Evolutionary conservation across 2,888 invertebrate species (phyloP).

Genomic region (Trachelus stipa): DNA sequence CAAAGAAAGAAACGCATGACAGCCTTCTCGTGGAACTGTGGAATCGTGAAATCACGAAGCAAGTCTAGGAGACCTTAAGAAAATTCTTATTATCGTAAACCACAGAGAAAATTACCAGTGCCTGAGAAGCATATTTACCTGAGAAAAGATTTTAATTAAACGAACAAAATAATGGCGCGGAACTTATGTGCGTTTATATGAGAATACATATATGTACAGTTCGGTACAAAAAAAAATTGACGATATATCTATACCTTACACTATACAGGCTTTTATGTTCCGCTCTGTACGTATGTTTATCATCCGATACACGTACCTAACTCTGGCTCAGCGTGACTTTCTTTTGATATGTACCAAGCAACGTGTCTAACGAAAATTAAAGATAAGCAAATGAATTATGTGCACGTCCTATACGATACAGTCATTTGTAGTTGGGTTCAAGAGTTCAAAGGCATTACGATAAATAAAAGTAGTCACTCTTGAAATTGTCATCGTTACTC

Average conservation of each 20-base stretch:
- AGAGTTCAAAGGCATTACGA: neutral
- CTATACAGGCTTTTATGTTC: neutral
- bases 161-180: neutral
- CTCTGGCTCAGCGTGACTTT: neutral
- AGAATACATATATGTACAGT: neutral
- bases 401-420: neutral
- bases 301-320: neutral
- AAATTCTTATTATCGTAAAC: neutral
- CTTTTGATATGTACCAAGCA: neutral
- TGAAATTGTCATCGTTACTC: neutral
- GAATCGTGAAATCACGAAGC: neutral
- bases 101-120: neutral
- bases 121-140: neutral
- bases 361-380: neutral
- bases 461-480: neutral
- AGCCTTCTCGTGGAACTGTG: neutral
- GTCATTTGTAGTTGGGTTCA: neutral
- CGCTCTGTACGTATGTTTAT: neutral
- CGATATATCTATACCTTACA: too few relatives aligned
- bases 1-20: neutral
- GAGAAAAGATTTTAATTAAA: neutral
- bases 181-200: neutral
- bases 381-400: neutral
- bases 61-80: neutral
- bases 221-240: neutral